phyloP scores from a whole-genome alignment of 2,797 vertebrate genomes.

The Craterocephalus amniculus region DNA sequence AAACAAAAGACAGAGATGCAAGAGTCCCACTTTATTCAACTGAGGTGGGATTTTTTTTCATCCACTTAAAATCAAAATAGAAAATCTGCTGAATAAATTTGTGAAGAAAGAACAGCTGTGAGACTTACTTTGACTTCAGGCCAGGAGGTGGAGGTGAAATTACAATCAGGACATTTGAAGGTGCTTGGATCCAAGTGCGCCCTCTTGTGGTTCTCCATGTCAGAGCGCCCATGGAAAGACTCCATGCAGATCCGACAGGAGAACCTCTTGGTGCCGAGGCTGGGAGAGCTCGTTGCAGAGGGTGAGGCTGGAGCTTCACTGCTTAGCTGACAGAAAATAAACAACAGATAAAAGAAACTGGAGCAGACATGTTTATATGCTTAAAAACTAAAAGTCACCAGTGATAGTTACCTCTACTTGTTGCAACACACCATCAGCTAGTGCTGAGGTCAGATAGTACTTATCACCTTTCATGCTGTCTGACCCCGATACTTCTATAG shows the following conservation, averaged over 20 bases:
- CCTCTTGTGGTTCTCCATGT: constrained; percentile 99
- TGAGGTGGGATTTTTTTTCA: not conserved
- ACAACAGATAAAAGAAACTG: not conserved
- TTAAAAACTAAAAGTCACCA: not conserved
- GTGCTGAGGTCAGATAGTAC: constrained; percentile 84
- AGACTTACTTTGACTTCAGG: constrained; percentile 88
- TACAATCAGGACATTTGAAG: constrained; percentile 97
- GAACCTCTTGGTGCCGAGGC: constrained; percentile 88
- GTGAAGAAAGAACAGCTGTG: not conserved
- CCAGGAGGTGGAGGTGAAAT: constrained; percentile 92
- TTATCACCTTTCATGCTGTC: constrained; percentile 84
- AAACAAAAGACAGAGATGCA: not conserved
- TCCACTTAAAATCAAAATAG: not conserved
- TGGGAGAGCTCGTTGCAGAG: constrained; percentile 61
- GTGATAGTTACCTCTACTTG: constrained; percentile 86
- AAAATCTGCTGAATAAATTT: not conserved
- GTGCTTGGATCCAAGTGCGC: constrained; percentile 91
- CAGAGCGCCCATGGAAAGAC: constrained; percentile 92
- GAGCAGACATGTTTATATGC: not conserved
- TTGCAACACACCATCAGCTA: constrained; percentile 85
- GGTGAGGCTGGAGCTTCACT: constrained; percentile 86
- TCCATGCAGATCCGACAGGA: constrained; percentile 96
- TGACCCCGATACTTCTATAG: constrained; percentile 78
- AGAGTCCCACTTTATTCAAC: not conserved
- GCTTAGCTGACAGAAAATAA: constrained; percentile 76